These are phyloP conservation scores for Aphidius ervi DNA, from an alignment of 1,140 invertebrate species.

Conservation along the genomic window DNA sequence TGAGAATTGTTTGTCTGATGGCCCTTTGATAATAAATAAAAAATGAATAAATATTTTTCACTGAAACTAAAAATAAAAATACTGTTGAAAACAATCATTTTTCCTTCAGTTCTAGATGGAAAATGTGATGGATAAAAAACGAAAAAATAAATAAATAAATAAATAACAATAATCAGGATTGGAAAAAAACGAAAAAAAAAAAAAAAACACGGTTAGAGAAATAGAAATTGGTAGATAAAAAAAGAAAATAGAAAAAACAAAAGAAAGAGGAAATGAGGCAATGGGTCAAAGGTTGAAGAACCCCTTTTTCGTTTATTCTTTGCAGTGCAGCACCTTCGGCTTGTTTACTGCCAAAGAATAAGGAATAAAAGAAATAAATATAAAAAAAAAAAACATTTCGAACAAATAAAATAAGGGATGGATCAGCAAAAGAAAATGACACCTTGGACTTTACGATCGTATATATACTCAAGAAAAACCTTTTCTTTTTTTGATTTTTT, in stretches of 20 bases:
- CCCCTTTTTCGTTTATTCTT: no score
- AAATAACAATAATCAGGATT: no score
- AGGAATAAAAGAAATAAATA: background rate
- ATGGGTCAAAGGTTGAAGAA: no score
- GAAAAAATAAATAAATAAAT: no score
- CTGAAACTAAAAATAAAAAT: background rate
- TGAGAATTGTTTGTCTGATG: background rate
- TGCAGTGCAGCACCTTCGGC: background rate
- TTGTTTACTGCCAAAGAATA: background rate
- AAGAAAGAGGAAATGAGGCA: no score
- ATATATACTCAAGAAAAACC: background rate
- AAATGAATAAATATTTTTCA: background rate
- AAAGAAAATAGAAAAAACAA: no score
- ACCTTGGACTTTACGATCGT: conserved; percentile 15
- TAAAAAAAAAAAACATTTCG: conserved; percentile 2
- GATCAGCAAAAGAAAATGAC: conserved; percentile 8
- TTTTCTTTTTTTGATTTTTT: conserved; percentile 2
- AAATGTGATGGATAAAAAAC: no score
- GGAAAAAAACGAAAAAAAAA: background rate
- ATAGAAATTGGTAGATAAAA: no score
- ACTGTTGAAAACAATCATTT: background rate
- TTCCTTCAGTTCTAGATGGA: conserved; percentile 11
- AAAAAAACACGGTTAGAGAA: background rate
- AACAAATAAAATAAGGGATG: conserved; percentile 13
- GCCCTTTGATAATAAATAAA: background rate